These are phyloP conservation scores for Brotula barbata DNA, from an alignment of 2,797 vertebrate species.

Conservation along the genomic window DNA sequence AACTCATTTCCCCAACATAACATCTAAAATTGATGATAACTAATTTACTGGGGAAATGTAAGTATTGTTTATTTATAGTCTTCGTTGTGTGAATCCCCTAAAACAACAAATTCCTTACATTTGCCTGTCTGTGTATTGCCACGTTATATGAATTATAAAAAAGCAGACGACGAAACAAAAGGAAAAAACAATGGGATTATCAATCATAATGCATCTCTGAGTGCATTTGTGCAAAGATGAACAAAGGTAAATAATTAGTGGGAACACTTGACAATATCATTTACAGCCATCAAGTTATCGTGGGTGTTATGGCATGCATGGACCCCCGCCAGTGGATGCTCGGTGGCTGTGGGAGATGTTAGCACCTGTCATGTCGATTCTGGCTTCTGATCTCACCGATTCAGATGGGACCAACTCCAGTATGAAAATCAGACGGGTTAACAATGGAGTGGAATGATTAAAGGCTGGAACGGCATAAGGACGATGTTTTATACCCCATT, in stretches of 20 bases:
- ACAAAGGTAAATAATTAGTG: conserved; percentile 77
- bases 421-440: conserved; percentile 11
- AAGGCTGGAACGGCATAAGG: neutral
- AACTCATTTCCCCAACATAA: conserved; percentile 61
- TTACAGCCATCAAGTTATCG: conserved; percentile 68
- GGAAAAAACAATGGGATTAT: conserved; percentile 76
- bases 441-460: neutral
- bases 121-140: conserved; percentile 71
- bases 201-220: conserved; percentile 64
- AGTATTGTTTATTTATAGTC: conserved; percentile 80
- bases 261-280: conserved; percentile 67
- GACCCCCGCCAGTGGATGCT: conserved; percentile 66
- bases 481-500: conserved; percentile 9
- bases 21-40: conserved; percentile 82
- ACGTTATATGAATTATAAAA: conserved; percentile 80
- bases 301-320: conserved; percentile 69
- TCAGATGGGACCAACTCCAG: conserved; percentile 35
- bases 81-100: conserved; percentile 77
- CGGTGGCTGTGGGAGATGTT: conserved; percentile 54
- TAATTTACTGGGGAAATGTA: conserved; percentile 70
- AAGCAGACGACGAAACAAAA: conserved; percentile 67
- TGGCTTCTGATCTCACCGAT: conserved; percentile 53
- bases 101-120: conserved; percentile 77
- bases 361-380: conserved; percentile 64
- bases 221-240: conserved; percentile 61